Evolutionary conservation across 2,888 invertebrate genomes (phyloP), one percentile per base, ranked within the genome.

Genomic region (Lochmaea capreae): DNA sequence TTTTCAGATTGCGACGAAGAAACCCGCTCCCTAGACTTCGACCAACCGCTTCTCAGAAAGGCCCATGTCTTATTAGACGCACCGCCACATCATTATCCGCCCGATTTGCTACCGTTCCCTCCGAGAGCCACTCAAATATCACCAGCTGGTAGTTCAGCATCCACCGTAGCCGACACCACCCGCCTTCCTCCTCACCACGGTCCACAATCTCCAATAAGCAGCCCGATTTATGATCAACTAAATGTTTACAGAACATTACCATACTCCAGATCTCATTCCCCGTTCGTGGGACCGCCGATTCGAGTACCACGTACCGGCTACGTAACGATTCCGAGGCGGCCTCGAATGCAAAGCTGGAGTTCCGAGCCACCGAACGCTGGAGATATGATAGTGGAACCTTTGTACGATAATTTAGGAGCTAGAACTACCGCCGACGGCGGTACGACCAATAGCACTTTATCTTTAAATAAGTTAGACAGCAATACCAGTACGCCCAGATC

Each of bases 331-430:
- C 96, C 96, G 0, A 89, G 96, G 79, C 89, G 95, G 82, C 95
- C 95, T 0, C 89, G 96, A 77, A 94, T 94, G 0, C 94, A 94
- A 83, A 95, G 95, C 94, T 93, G 92, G 80, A 93, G 92, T 75
- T 83, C 78, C 82, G 87, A 77, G 84, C 87, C 83, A 0, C 88
- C 91, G 78, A 81, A 85, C 14, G 88, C 88, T n/a, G 78, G 77
- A 43, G 83, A 82, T 22, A 58, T 77, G 26, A 80, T 78, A 86
- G 89, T 58, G 90, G 95, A 95, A 83, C 96, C 96, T 0, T 90
- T 96, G 33, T 96, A 96, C 84, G 96, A 96, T 84, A 96, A 96
- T 85, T 88, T 96, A 63, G 96, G 96, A 0, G 87, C 93, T 18
- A 90, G 96, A 67, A 95, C 95, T 18, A 95, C 96, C 18, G 95